Base-by-base conservation (phyloP, 2,797 vertebrate genomes). In the Periophthalmus magnuspinnatus region DNA sequence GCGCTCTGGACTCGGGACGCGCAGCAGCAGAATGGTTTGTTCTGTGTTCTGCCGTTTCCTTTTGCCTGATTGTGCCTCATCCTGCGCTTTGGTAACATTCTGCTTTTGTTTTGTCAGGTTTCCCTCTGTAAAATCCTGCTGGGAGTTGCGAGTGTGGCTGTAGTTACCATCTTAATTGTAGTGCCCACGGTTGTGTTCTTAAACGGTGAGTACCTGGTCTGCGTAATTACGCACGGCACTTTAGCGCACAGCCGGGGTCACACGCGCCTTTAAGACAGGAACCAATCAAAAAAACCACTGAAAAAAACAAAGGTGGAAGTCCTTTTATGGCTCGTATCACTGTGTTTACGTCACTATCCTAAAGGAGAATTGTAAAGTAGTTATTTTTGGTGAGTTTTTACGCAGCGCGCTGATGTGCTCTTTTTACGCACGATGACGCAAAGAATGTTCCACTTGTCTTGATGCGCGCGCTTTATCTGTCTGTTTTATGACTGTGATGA, bases 121-220 rank as follows among this genome's bases (percentile, higher is more conserved):
- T 80, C 63, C 68, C 11, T 86, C 34, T 77, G 59, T 5, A 94
- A 94, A 81, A 82, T 92, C 67, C 11, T 93, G 33, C 74, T 94
- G 5, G 92, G 83, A 13, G 28, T 93, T 8, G 64, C 86, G 4
- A 93, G 86, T 10, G 6, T 83, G 0, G 84, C 82, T 0, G 87
- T 85, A n/a, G 86, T 94, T 32, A 81, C 92, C 24, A 59, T 78
- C 6, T 48, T 93, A 61, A 94, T 95, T 6, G 89, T 84, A 5
- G 93, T 94, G 0, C 94, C 94, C 28, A 93, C 92, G 0, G 84
- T 82, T 2, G 56, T 94, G 6, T 84, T 65, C 41, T 16, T 94
- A 19, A 89, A 80, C 0, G 91, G 94, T 94, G 84, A 83, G 91
- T 82, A 3, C 73, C n/a, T n/a, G 66, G 79, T 74, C 52, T 72